Evolutionary conservation across 2,888 invertebrate genomes (phyloP), one percentile per base, ranked within the genome.

Genomic region (Ceraclea dissimilis): DNA sequence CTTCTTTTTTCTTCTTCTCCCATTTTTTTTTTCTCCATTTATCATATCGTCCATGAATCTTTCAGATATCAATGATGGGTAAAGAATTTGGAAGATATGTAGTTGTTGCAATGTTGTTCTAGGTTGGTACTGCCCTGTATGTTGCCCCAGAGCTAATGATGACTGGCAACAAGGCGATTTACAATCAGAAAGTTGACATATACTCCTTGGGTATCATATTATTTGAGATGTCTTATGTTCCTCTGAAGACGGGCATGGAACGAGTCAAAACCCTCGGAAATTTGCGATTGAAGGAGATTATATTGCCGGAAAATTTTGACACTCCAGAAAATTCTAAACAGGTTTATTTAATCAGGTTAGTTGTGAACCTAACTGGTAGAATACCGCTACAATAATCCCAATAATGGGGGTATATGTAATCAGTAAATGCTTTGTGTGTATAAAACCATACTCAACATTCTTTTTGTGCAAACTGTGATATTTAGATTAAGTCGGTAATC

Each of bases 51-150:
- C n/a, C n/a, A n/a, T n/a, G n/a, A n/a, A n/a, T n/a, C n/a, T n/a
- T n/a, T 26, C 10, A 26, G 26, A 26, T 26, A 26, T 26, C 26
- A 26, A 26, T 26, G 26, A 26, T n/a, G n/a, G n/a, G n/a, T n/a
- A n/a, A n/a, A n/a, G n/a, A n/a, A n/a, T 10, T 26, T 26, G 4
- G 26, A 26, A 6, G 10, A 26, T 26, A 26, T 6, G 26, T 26
- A 26, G 26, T 26, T 26, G 26, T 26, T 26, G 26, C 26, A 26
- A 26, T 26, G 26, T 26, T 26, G 26, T 54, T 54, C 31, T 63
- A 90, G 75, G 89, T 98, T 19, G 99, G 99, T 21, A 99, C 98
- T 22, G 90, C 92, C 0, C 76, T 96, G 0, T 99, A 99, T 72
- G 90, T 93, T 49, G 96, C 97, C 0, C 98, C 98, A 0, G 99